phyloP scores from a whole-genome alignment of 2,113 vertebrate species.

The Myotis davidii region DNA sequence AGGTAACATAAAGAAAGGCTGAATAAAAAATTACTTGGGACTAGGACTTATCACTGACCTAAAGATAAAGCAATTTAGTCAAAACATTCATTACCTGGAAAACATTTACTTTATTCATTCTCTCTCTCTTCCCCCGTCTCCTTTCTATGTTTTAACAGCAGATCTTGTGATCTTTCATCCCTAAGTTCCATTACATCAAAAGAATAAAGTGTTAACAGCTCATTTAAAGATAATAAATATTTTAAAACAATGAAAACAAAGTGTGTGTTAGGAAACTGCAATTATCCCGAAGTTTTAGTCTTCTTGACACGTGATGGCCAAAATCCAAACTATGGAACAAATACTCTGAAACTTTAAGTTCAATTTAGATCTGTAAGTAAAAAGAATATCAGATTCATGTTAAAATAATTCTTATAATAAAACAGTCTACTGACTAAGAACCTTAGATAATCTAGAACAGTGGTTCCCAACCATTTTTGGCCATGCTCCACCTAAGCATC shows the following conservation, averaged over 20 bases:
- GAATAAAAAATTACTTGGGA: slow-evolving; percentile 55
- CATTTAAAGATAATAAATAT: slow-evolving; percentile 83
- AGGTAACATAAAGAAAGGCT: no score
- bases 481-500: no score
- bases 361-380: slow-evolving; percentile 84
- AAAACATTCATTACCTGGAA: slow-evolving; percentile 78
- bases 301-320: slow-evolving; percentile 82
- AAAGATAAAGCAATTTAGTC: slow-evolving; percentile 79
- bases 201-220: slow-evolving; percentile 78
- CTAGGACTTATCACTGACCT: slow-evolving; percentile 75
- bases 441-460: no score
- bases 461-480: no score
- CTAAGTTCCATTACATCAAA: slow-evolving; percentile 75
- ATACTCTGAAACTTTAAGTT: slow-evolving; percentile 79
- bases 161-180: slow-evolving; percentile 65
- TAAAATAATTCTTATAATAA: neutral
- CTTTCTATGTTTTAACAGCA: slow-evolving; percentile 21
- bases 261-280: slow-evolving; percentile 81
- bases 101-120: slow-evolving; percentile 15
- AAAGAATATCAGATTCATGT: neutral
- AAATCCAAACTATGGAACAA: slow-evolving; percentile 80
- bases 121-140: neutral
- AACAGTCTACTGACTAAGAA: neutral
- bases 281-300: slow-evolving; percentile 80
- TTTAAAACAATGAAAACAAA: slow-evolving; percentile 81